Conservation (phyloP, 2,113 vertebrate species). For the Bos javanicus region DNA sequence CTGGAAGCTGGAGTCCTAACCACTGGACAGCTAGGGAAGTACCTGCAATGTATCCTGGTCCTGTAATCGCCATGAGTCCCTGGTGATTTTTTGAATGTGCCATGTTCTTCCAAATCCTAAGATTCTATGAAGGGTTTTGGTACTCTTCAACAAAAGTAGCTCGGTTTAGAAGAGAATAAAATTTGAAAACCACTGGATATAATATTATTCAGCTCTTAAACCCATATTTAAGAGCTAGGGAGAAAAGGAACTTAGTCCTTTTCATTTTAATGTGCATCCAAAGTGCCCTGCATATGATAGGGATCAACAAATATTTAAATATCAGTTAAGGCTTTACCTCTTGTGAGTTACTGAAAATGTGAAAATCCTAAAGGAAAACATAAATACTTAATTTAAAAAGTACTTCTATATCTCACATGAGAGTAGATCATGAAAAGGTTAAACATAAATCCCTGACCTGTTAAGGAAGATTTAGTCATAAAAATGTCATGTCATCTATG, state of each 20-base stretch:
- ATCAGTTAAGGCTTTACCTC: background rate
- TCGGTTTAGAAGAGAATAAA: background rate
- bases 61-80: background rate
- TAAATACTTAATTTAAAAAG: background rate
- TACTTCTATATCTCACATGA: background rate
- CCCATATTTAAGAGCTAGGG: background rate
- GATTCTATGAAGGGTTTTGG: background rate
- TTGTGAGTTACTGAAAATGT: background rate
- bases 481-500: background rate
- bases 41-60: background rate
- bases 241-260: background rate
- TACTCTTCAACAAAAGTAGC: background rate
- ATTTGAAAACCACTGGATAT: background rate
- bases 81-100: background rate
- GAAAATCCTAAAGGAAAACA: background rate
- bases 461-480: background rate
- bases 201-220: background rate
- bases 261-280: background rate
- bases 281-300: background rate
- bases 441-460: background rate
- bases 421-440: background rate
- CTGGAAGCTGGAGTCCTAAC: background rate
- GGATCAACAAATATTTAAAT: background rate
- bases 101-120: background rate
- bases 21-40: background rate